Evolutionary conservation across 1,140 invertebrate genomes (phyloP).

Genomic region (Tenebrio molitor): DNA sequence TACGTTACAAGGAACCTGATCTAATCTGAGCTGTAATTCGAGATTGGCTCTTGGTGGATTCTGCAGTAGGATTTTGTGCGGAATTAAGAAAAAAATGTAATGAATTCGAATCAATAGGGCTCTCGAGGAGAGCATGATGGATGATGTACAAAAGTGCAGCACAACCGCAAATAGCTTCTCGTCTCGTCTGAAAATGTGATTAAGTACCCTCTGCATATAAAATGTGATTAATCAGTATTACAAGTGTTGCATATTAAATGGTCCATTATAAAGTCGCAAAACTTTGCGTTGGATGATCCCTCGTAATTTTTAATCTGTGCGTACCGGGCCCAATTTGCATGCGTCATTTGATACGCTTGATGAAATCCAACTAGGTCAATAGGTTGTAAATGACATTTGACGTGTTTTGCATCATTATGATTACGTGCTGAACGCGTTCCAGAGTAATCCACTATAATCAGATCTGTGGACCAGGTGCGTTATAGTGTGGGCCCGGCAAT

Average conservation of each 20-base stretch:
- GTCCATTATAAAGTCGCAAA: slow-evolving; percentile 21
- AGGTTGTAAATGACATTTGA: slow-evolving; percentile 41
- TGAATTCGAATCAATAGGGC: not conserved
- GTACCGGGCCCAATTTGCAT: not conserved
- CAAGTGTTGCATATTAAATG: slow-evolving; percentile 35
- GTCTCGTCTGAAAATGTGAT: slow-evolving; percentile 20
- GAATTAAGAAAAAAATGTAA: not conserved
- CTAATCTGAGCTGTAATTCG: not conserved
- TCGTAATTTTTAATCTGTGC: not conserved
- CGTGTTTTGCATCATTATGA: slow-evolving; percentile 43
- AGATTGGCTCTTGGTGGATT: not conserved
- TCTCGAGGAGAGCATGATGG: not conserved
- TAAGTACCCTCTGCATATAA: slow-evolving; percentile 21
- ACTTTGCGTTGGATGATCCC: slow-evolving; percentile 9
- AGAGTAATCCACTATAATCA: slow-evolving; percentile 30
- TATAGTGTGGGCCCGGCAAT: slow-evolving; percentile 3
- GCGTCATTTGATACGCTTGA: slow-evolving; percentile 1
- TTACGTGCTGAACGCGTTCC: slow-evolving; percentile 39
- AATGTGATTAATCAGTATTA: slow-evolving; percentile 24
- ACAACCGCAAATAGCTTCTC: slow-evolving; percentile 16
- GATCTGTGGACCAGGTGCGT: slow-evolving; percentile 42
- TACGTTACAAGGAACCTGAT: not conserved
- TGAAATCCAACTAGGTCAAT: slow-evolving; percentile 36
- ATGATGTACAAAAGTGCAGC: slow-evolving; percentile 20
- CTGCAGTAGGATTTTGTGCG: not conserved